Evolutionary conservation across 1,140 invertebrate species (phyloP).

Genomic region (Conopomorpha cramerella): DNA sequence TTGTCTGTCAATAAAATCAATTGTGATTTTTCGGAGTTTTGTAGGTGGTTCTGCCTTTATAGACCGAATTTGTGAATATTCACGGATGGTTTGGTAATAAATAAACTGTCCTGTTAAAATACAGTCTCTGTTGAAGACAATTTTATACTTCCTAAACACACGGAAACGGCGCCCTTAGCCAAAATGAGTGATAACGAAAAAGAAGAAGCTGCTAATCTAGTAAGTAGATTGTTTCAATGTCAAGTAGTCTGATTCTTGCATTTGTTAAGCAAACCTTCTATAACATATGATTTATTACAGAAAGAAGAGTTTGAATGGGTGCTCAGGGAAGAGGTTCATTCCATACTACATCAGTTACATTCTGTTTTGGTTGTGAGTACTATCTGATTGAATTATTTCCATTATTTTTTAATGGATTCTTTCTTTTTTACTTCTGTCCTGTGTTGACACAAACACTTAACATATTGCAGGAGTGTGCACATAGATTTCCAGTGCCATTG

Average conservation of each 20-base stretch:
- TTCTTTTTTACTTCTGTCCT: slow-evolving; percentile 6
- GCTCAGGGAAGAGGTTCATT: slow-evolving; percentile 85
- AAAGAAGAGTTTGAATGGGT: slow-evolving; percentile 95
- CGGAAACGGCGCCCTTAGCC: slow-evolving; percentile 2
- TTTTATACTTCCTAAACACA: neutral
- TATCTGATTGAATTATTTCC: slow-evolving; percentile 2
- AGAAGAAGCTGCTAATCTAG: slow-evolving; percentile 83
- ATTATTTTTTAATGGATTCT: slow-evolving; percentile 5
- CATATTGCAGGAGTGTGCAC: slow-evolving; percentile 76
- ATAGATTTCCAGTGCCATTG: slow-evolving; percentile 80
- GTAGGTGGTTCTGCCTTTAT: too few relatives aligned
- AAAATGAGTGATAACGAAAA: slow-evolving; percentile 83
- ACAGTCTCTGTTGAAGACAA: slow-evolving; percentile 2
- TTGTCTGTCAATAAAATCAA: too few relatives aligned
- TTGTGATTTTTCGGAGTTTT: too few relatives aligned
- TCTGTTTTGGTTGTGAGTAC: slow-evolving; percentile 78
- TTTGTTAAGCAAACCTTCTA: too few relatives aligned
- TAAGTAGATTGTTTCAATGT: slow-evolving; percentile 52
- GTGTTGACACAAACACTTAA: slow-evolving; percentile 5
- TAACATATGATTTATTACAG: slow-evolving; percentile 64
- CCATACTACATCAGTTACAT: slow-evolving; percentile 81
- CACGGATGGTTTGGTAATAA: too few relatives aligned
- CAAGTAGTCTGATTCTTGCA: slow-evolving; percentile 7
- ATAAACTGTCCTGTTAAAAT: too few relatives aligned
- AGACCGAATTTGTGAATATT: too few relatives aligned